Evolutionary conservation across 1,140 invertebrate species (phyloP).

Genomic region (Drosophila navojoa): DNA sequence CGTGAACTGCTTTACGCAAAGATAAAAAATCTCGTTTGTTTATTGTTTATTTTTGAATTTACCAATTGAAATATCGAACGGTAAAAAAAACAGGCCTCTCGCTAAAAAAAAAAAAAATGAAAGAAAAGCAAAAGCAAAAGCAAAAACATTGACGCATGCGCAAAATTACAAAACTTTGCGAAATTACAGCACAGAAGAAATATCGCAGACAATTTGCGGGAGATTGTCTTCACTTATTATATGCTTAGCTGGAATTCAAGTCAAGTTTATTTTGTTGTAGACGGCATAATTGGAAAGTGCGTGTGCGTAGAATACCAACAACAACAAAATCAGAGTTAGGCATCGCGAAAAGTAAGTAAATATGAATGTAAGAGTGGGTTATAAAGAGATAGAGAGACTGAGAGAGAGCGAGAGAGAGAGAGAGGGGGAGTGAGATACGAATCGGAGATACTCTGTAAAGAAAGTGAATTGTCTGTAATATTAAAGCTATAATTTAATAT

Average conservation of each 20-base stretch:
- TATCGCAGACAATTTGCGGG: neutral
- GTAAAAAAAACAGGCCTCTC: slow-evolving; percentile 57
- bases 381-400: neutral
- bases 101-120: neutral
- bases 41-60: slow-evolving; percentile 77
- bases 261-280: slow-evolving; percentile 38
- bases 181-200: slow-evolving; percentile 66
- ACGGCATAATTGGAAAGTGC: slow-evolving; percentile 57
- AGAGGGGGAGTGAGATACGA: neutral
- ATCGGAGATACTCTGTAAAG: neutral
- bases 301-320: slow-evolving; percentile 68
- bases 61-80: slow-evolving; percentile 60
- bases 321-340: slow-evolving; percentile 14
- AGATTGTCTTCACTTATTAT: slow-evolving; percentile 30
- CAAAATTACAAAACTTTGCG: slow-evolving; percentile 74
- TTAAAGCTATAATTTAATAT: no score
- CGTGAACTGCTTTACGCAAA: slow-evolving; percentile 57
- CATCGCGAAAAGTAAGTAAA: slow-evolving; percentile 15
- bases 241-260: slow-evolving; percentile 44
- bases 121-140: slow-evolving; percentile 5
- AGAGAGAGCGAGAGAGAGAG: no score
- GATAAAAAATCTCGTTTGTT: slow-evolving; percentile 52
- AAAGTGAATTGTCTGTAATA: no score
- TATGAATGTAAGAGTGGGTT: neutral
- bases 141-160: slow-evolving; percentile 58